Conservation (phyloP, 1,140 invertebrate genomes). For the Lasaia peninsularis region DNA sequence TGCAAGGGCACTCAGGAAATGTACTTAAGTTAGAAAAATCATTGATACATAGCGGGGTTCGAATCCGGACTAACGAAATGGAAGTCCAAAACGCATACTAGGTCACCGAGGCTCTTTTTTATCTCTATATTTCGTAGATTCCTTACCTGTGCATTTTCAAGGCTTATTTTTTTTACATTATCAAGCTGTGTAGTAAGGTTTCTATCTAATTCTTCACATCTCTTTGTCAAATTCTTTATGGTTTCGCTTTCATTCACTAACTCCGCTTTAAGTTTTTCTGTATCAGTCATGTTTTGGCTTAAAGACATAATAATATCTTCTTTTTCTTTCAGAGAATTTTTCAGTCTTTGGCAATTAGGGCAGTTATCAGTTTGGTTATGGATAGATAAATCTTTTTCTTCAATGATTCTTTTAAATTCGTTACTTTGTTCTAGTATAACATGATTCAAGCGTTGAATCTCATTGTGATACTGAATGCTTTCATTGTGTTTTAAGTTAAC, state of each 20-base stretch:
- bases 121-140: no score
- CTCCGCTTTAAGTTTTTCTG: conserved; percentile 42
- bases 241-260: conserved; percentile 40
- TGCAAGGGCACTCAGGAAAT: no score
- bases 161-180: conserved; percentile 69
- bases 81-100: no score
- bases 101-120: no score
- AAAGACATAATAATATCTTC: conserved; percentile 58
- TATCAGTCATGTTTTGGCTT: conserved; percentile 41
- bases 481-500: conserved; percentile 90
- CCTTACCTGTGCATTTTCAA: conserved; percentile 75
- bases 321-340: conserved; percentile 54
- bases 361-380: conserved; percentile 55
- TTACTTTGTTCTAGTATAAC: conserved; percentile 70
- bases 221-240: conserved; percentile 64
- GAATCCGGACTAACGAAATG: no score
- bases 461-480: conserved; percentile 87
- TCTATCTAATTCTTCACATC: conserved; percentile 80
- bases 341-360: conserved; percentile 48
- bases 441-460: conserved; percentile 87
- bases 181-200: conserved; percentile 78
- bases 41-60: no score
- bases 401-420: conserved; percentile 73
- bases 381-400: conserved; percentile 68
- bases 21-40: no score